Evolutionary conservation across 2,888 invertebrate species (phyloP).

Genomic region (Dioctria linearis): DNA sequence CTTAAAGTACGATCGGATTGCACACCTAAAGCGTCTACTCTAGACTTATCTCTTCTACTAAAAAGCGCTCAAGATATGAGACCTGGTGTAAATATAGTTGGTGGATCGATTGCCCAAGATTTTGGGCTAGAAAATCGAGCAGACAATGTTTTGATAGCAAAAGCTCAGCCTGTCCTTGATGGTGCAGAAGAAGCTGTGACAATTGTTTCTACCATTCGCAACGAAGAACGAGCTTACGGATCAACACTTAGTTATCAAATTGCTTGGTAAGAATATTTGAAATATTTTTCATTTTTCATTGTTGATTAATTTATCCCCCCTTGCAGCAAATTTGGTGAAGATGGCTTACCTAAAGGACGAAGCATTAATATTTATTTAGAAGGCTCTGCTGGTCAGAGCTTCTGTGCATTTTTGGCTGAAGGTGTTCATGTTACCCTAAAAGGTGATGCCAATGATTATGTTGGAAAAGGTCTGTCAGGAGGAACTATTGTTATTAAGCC

Average conservation of each 20-base stretch:
- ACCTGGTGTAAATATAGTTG: slow-evolving; percentile 91
- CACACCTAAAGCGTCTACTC: slow-evolving; percentile 85
- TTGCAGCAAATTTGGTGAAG: slow-evolving; percentile 86
- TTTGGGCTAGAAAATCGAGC: slow-evolving; percentile 88
- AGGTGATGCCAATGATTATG: slow-evolving; percentile 99
- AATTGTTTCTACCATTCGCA: slow-evolving; percentile 86
- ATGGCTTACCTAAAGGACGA: slow-evolving; percentile 85
- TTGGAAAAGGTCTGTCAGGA: slow-evolving; percentile 95
- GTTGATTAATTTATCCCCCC: neutral
- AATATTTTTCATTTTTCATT: neutral
- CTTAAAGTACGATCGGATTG: slow-evolving; percentile 82
- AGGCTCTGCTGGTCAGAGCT: slow-evolving; percentile 99
- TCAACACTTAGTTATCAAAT: slow-evolving; percentile 95
- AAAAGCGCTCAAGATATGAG: slow-evolving; percentile 92
- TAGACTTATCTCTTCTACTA: slow-evolving; percentile 89
- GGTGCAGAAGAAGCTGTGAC: slow-evolving; percentile 79
- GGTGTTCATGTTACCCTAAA: slow-evolving; percentile 93
- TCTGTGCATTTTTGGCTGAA: slow-evolving; percentile 95
- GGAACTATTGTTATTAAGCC: slow-evolving; percentile 95
- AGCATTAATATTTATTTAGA: slow-evolving; percentile 84
- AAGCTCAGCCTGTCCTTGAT: slow-evolving; percentile 81
- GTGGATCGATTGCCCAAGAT: slow-evolving; percentile 88
- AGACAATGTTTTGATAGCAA: slow-evolving; percentile 87
- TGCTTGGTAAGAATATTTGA: slow-evolving; percentile 79
- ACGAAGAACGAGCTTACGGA: slow-evolving; percentile 94